Evolutionary conservation across 37 sponge, comb jelly and placozoan species (phyloP), one percentile per base, ranked within the genome.

Genomic region (Petrosia ficiformis): DNA sequence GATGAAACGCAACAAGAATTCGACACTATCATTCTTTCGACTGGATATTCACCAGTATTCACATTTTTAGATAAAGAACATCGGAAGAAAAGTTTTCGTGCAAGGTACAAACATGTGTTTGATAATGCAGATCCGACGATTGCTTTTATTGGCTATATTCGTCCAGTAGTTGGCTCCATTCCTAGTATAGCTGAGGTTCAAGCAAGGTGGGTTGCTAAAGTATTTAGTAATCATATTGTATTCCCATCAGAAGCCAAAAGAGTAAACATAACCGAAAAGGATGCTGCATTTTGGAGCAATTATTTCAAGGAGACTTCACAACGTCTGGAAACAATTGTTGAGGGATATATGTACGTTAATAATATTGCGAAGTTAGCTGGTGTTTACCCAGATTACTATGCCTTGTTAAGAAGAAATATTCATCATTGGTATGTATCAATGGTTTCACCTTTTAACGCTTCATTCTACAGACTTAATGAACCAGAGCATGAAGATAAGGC

Each of bases 21-120:
- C 67, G 91, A 86, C 64, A 70, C 87, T 10, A 59, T 84, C 78
- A 86, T 94, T 38, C 74, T 87, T 59, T 86, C 79, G 16, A 93
- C 90, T 40, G 90, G 94, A 0, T 94, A 94, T 59, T 60, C 42
- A 14, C 28, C 57, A 3, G 8, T 40, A 28, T 85, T 77, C 54
- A 81, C 93, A n/a, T 87, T 86, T 57, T 77, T 92, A n/a, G 82
- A 83, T 0, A 54, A 83, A 48, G 28, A n/a, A 11, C 6, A 5
- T 5, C 60, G 59, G 19, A 44, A 70, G 16, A 8, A 61, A n/a
- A 61, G 26, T n/a, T 61, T 61, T 61, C 65, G 73, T 39, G 65
- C 85, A 31, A 81, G 80, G 24, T 85, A 92, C 84, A 96, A 96
- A 81, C 82, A 84, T 54, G 80, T 90, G 28, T 90, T 96, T 72